Conservation (phyloP, 2,888 invertebrate genomes). For the Drepana falcataria region DNA sequence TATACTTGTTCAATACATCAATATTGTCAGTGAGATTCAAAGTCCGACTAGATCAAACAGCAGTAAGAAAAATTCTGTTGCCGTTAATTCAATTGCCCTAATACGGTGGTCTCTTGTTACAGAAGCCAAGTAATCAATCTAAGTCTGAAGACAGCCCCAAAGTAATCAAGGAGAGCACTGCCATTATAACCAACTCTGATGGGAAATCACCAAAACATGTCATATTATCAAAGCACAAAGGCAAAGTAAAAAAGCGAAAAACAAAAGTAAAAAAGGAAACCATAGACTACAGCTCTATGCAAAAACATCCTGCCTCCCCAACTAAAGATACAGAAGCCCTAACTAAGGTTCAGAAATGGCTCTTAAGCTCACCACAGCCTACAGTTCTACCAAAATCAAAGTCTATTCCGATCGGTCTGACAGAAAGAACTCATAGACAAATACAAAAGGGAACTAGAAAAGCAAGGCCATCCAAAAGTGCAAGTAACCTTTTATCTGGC, state of each 20-base stretch:
- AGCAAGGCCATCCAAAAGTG: slow-evolving; percentile 82
- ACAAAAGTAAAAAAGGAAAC: slow-evolving; percentile 83
- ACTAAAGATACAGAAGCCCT: slow-evolving; percentile 77
- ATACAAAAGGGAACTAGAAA: slow-evolving; percentile 75
- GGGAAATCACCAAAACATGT: slow-evolving; percentile 79
- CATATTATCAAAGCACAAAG: slow-evolving; percentile 68
- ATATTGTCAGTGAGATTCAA: no score
- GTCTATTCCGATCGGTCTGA: slow-evolving; percentile 87
- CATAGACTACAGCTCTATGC: slow-evolving; percentile 87
- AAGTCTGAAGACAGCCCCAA: slow-evolving; percentile 57
- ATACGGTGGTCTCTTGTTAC: slow-evolving; percentile 15
- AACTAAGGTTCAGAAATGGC: slow-evolving; percentile 92
- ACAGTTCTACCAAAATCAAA: slow-evolving; percentile 87
- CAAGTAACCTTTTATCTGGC: slow-evolving; percentile 82
- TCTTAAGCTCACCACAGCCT: slow-evolving; percentile 84
- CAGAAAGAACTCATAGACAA: slow-evolving; percentile 68
- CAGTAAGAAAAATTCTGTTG: no score
- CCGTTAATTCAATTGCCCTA: no score
- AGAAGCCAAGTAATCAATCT: slow-evolving; percentile 58
- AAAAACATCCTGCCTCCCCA: slow-evolving; percentile 78
- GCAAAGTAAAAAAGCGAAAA: slow-evolving; percentile 74
- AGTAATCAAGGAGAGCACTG: slow-evolving; percentile 62
- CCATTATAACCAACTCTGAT: slow-evolving; percentile 66
- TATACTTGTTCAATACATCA: no score
- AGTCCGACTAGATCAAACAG: no score